These are phyloP conservation scores for Alcedo quadribrachys DNA, from an alignment of 2,797 vertebrate genomes.

Conservation along the genomic window DNA sequence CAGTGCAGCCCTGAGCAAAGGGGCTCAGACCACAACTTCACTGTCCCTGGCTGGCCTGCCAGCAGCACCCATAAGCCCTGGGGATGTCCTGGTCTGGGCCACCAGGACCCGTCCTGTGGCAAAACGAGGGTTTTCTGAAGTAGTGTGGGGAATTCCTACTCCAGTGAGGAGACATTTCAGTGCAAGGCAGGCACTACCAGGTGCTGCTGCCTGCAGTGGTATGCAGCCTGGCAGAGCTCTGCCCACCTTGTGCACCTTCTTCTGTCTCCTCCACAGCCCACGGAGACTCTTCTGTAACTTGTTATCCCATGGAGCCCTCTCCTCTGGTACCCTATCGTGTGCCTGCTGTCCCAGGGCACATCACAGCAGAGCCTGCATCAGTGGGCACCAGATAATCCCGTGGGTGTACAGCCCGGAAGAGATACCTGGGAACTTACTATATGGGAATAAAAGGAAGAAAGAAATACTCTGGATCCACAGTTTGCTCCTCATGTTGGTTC, in stretches of 20 bases:
- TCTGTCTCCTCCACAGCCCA: neutral
- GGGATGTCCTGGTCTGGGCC: neutral
- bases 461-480: neutral
- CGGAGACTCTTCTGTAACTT: neutral
- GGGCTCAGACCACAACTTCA: neutral
- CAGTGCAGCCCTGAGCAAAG: neutral
- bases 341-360: neutral
- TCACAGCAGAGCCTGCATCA: neutral
- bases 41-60: neutral
- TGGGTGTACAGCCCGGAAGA: neutral
- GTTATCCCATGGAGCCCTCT: neutral
- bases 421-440: constrained; percentile 61
- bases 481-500: constrained; percentile 50
- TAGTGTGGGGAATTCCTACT: neutral
- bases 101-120: neutral
- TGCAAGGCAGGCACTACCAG: neutral
- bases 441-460: constrained; percentile 65
- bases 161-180: neutral
- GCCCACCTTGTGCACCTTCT: neutral
- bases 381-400: neutral
- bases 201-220: neutral
- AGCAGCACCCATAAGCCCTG: neutral
- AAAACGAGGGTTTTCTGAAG: neutral
- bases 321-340: neutral
- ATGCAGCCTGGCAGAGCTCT: neutral